These are phyloP conservation scores for Corythaixoides concolor DNA, from an alignment of 2,113 vertebrate species.

Conservation along the genomic window DNA sequence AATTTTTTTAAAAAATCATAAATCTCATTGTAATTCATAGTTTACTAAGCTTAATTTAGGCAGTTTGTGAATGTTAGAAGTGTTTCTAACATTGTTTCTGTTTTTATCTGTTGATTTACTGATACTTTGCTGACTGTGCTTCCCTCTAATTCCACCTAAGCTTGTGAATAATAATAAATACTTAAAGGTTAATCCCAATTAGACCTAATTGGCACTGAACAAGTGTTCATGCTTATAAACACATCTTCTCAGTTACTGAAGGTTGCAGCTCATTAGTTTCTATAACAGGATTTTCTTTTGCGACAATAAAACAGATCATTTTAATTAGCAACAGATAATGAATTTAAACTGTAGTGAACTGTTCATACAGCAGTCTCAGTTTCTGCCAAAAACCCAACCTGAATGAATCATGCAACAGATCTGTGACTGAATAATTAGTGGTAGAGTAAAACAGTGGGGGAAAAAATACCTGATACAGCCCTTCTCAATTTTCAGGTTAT, in stretches of 20 bases:
- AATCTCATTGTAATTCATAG: not conserved
- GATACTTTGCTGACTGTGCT: not conserved
- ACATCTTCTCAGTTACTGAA: not conserved
- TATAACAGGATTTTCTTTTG: conserved; percentile 70
- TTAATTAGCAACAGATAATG: conserved; percentile 73
- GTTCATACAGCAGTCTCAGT: conserved; percentile 4
- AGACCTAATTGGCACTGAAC: not conserved
- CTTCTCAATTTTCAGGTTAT: not conserved
- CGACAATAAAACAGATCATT: conserved; percentile 60
- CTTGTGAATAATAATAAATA: not conserved
- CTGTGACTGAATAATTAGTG: not conserved
- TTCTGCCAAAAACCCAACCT: conserved; percentile 40
- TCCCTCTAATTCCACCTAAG: not conserved
- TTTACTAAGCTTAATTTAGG: not conserved
- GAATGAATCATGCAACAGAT: not conserved
- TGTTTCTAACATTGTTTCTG: not conserved
- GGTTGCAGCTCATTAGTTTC: conserved; percentile 40
- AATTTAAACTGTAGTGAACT: conserved; percentile 56
- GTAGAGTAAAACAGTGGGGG: not conserved
- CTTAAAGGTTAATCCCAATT: conserved; percentile 38
- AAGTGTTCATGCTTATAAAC: not conserved
- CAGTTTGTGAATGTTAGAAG: not conserved
- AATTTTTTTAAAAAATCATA: not conserved
- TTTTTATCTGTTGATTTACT: not conserved
- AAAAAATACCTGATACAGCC: not conserved